Evolutionary conservation across 2,888 invertebrate species (phyloP), one percentile per base, ranked within the genome.

Genomic region (Cerceris ruficornis): DNA sequence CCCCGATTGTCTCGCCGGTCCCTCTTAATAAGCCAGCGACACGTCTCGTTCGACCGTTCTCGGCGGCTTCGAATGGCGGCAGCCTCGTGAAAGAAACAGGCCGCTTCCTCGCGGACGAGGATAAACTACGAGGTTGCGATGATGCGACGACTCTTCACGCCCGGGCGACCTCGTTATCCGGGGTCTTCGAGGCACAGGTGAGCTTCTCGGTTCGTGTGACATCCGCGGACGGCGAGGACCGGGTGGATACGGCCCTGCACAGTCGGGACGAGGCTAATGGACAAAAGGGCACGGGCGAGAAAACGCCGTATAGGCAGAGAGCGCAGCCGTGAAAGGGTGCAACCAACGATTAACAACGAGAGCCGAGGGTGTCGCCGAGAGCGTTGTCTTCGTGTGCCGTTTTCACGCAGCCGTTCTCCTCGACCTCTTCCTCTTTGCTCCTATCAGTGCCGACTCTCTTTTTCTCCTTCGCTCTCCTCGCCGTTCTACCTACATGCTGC

Each of bases 261-360:
- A 68, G 69, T 64, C 83, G 83, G 86, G 87, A 88, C 80, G 86
- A 88, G 85, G 90, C 90, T 90, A 90, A 90, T 90, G 89, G 88
- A 89, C 89, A 86, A 88, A 87, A 87, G 86, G 84, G 86, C 81
- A 86, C 83, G 80, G 81, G 80, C 83, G 88, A 87, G 88, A 86
- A 88, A 88, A 86, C 85, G 81, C 67, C 75, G 66, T 75, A 78
- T 69, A 68, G 68, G 62, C 62, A 77, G 77, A 77, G 77, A 77
- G 75, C 81, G 78, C 68, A 76, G 81, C 81, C 80, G 75, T 88
- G 90, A 90, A 89, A 89, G 86, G 88, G 88, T 89, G 89, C 89
- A 90, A 87, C 89, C 87, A 88, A 89, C 89, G 89, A 89, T 89
- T 89, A 89, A 89, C 89, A 88, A 87, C 86, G 88, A 84, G 80